These are phyloP conservation scores for Neomonachus schauinslandi DNA, from an alignment of 2,113 vertebrate genomes.

Conservation along the genomic window DNA sequence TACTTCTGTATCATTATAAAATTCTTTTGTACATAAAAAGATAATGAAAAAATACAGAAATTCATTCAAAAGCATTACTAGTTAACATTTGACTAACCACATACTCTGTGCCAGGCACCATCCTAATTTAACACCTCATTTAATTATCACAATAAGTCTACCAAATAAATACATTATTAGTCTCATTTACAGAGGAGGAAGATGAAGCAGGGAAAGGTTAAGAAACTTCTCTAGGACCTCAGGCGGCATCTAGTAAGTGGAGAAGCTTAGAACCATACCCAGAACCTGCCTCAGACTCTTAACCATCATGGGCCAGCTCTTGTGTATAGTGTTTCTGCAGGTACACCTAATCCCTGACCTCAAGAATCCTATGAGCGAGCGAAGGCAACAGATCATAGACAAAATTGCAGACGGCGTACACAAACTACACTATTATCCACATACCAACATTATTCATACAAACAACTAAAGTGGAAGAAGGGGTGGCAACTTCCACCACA, in stretches of 20 bases:
- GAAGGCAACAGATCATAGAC: neutral
- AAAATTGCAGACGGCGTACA: neutral
- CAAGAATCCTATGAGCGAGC: neutral
- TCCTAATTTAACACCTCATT: neutral
- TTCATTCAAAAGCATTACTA: neutral
- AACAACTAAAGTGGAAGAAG: neutral
- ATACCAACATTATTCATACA: neutral
- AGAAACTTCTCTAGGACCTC: neutral
- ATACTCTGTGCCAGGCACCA: neutral
- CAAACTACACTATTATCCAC: neutral
- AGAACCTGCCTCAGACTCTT: neutral
- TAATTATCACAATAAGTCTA: neutral
- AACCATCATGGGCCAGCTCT: neutral
- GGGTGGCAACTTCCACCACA: neutral
- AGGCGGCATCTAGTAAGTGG: neutral
- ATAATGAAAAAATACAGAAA: conserved; percentile 16
- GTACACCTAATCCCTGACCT: neutral
- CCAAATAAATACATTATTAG: neutral
- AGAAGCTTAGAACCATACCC: neutral
- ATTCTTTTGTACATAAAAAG: neutral
- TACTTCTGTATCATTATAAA: neutral
- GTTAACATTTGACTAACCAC: neutral
- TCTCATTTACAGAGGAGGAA: neutral
- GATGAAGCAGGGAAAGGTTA: neutral
- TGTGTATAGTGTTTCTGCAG: neutral